Conservation (phyloP, 2,888 invertebrate genomes). For the Caenorhabditis sinica region DNA sequence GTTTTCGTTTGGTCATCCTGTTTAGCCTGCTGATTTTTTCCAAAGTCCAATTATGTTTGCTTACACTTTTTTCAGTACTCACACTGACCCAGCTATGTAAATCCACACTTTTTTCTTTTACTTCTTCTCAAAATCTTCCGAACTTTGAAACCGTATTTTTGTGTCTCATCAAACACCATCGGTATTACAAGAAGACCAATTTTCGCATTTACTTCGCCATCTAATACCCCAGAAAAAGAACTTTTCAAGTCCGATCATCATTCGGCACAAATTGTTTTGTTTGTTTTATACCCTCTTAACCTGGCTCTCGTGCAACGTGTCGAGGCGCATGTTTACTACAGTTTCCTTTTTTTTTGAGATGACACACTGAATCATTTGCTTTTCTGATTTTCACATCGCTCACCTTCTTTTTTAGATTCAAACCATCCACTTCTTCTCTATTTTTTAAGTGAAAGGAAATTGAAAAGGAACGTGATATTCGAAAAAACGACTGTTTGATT, state of each 20-base stretch:
- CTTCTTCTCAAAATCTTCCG: slow-evolving; percentile 23
- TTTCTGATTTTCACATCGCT: slow-evolving; percentile 39
- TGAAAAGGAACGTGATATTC: slow-evolving; percentile 18
- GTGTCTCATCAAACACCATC: slow-evolving; percentile 13
- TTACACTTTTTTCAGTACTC: background rate
- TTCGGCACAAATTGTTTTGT: slow-evolving; percentile 52
- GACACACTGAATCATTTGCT: slow-evolving; percentile 52
- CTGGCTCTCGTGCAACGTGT: slow-evolving; percentile 56
- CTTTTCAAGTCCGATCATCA: slow-evolving; percentile 43
- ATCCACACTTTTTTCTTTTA: background rate
- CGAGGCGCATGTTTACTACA: slow-evolving; percentile 58
- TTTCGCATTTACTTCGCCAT: slow-evolving; percentile 29
- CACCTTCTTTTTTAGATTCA: slow-evolving; percentile 30
- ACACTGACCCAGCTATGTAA: slow-evolving; percentile 4
- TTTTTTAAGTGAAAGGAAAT: background rate
- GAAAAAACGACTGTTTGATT: slow-evolving; percentile 33
- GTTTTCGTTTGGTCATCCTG: background rate
- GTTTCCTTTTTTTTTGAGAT: slow-evolving; percentile 52
- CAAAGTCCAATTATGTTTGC: background rate
- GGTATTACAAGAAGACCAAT: slow-evolving; percentile 26
- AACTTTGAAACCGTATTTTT: slow-evolving; percentile 15
- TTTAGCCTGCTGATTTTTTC: background rate
- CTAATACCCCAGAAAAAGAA: slow-evolving; percentile 23
- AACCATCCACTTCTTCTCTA: background rate
- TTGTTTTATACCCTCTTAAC: slow-evolving; percentile 63